Percentiles rank a stretch among this genome's conserved stretches.
phyloP scores from a whole-genome alignment of 2,888 invertebrate species.

The Plebejus argus region DNA sequence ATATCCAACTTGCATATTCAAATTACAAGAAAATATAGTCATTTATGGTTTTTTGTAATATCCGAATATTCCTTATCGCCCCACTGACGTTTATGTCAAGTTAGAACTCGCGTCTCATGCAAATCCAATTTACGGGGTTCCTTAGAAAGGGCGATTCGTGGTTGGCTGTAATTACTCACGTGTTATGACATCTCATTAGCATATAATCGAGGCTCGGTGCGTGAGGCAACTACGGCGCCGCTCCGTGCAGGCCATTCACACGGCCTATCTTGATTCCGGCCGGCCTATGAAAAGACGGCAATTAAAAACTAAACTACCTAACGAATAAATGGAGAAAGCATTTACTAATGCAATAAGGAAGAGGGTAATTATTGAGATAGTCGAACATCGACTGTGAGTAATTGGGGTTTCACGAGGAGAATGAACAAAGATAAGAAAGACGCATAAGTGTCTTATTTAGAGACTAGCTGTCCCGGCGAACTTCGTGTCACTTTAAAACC shows the following conservation, averaged over 20 bases:
- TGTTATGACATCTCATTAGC: conserved; percentile 81
- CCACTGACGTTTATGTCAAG: conserved; percentile 59
- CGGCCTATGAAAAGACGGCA: conserved; percentile 77
- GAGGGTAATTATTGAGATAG: conserved; percentile 34
- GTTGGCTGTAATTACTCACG: conserved; percentile 78
- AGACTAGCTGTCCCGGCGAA: too few species aligned
- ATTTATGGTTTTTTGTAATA: conserved; percentile 1
- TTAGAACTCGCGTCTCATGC: conserved; percentile 74
- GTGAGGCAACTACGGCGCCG: conserved; percentile 61
- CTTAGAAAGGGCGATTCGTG: conserved; percentile 76
- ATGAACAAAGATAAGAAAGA: not conserved
- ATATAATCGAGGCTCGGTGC: conserved; percentile 78
- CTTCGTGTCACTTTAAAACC: too few species aligned
- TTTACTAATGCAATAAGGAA: conserved; percentile 49
- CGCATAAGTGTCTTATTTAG: not conserved
- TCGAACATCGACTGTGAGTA: conserved; percentile 6
- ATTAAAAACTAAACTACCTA: conserved; percentile 78
- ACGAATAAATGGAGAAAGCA: conserved; percentile 69
- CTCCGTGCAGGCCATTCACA: conserved; percentile 73
- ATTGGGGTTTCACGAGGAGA: not conserved
- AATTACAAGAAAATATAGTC: not conserved
- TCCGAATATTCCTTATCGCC: conserved; percentile 30
- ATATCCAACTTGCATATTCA: not conserved
- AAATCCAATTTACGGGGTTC: conserved; percentile 76
- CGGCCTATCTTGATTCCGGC: conserved; percentile 76